These are phyloP conservation scores for Gopherus flavomarginatus DNA, from an alignment of 2,113 vertebrate species.

Conservation along the genomic window DNA sequence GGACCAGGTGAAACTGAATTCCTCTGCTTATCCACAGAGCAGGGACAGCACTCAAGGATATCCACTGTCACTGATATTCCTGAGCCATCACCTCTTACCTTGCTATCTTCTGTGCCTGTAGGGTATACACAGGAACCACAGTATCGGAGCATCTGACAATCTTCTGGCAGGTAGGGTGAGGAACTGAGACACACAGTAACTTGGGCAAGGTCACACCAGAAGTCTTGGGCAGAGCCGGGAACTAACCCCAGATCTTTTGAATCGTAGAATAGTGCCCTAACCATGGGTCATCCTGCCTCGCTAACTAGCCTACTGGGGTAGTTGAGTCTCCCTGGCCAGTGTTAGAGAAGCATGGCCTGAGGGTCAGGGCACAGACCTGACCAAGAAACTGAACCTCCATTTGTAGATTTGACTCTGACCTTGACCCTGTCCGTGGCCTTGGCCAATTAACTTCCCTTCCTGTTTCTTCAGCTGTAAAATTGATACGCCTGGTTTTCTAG, in stretches of 20 bases:
- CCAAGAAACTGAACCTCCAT: background rate
- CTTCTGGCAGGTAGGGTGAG: background rate
- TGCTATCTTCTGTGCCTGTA: background rate
- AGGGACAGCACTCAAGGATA: background rate
- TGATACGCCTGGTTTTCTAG: background rate
- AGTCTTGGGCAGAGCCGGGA: background rate
- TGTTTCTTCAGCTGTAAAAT: background rate
- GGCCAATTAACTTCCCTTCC: background rate
- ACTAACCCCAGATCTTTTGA: background rate
- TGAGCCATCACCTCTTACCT: background rate
- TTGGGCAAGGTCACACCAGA: background rate
- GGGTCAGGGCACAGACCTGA: background rate
- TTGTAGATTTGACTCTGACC: background rate
- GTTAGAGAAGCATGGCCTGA: background rate
- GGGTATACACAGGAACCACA: background rate
- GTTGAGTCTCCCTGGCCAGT: background rate
- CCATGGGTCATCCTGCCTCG: background rate
- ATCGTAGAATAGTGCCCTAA: background rate
- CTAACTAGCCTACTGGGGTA: background rate
- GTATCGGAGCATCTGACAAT: background rate
- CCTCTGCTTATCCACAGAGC: background rate
- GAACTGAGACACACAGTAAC: background rate
- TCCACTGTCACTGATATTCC: accelerated
- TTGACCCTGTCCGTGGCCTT: background rate
- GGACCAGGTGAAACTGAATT: background rate